A percentile compares a stretch with the other conserved stretches of the same genome.
These are phyloP conservation scores for Aporophyla lueneburgensis DNA, from an alignment of 2,888 invertebrate species.

Conservation along the genomic window DNA sequence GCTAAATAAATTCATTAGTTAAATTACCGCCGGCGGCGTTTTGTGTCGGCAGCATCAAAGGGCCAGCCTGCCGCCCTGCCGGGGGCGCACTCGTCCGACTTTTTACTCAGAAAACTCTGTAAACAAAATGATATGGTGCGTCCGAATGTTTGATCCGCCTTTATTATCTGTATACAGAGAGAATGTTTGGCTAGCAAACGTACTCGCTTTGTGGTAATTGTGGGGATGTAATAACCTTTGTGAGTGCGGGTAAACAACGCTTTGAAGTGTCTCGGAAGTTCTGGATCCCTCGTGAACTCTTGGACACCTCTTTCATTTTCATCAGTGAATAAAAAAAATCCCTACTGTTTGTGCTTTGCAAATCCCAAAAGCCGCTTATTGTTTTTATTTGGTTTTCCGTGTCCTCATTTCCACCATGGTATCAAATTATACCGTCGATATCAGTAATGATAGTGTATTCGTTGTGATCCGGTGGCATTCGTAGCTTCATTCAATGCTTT, in stretches of 20 bases:
- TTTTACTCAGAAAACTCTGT: constrained; percentile 90
- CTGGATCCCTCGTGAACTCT: constrained; percentile 23
- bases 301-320: constrained; percentile 10
- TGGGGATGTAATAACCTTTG: constrained; percentile 79
- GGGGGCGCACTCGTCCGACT: constrained; percentile 87
- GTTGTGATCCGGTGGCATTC: constrained; percentile 78
- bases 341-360: constrained; percentile 7
- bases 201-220: constrained; percentile 84
- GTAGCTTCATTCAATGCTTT: constrained; percentile 87
- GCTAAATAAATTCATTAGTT: constrained; percentile 92
- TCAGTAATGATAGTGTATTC: constrained; percentile 73
- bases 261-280: constrained; percentile 69
- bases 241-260: constrained; percentile 74
- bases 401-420: constrained; percentile 62
- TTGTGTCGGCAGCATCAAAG: constrained; percentile 91
- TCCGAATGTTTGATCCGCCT: constrained; percentile 90
- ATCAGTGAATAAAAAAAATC: constrained; percentile 22
- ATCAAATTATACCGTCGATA: constrained; percentile 70
- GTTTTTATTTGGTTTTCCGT: constrained; percentile 46
- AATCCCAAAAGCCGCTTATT: constrained; percentile 28
- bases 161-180: constrained; percentile 88
- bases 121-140: constrained; percentile 90
- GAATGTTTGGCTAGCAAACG: constrained; percentile 86
- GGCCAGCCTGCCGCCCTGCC: constrained; percentile 82
- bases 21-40: constrained; percentile 91